Conservation (phyloP, 1,140 invertebrate genomes). For the Apis florea region DNA sequence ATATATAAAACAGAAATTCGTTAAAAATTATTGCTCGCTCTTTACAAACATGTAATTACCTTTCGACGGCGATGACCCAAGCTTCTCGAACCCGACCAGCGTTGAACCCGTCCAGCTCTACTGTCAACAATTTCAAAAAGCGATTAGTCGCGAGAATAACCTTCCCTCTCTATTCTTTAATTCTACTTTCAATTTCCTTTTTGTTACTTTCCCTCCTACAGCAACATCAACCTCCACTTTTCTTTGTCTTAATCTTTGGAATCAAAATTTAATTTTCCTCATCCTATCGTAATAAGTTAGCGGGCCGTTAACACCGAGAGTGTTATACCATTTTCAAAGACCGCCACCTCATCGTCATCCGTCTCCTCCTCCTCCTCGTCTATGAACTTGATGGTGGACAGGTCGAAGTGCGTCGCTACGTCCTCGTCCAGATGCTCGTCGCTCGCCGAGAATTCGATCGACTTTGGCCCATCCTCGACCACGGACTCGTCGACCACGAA, state of each 20-base stretch:
- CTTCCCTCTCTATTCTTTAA: neutral
- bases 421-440: slow-evolving; percentile 59
- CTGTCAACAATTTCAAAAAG: slow-evolving; percentile 75
- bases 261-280: too few species aligned
- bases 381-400: slow-evolving; percentile 76
- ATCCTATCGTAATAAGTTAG: too few species aligned
- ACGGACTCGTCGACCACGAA: slow-evolving; percentile 56
- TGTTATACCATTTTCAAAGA: slow-evolving; percentile 36
- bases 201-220: too few species aligned
- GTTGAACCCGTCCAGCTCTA: slow-evolving; percentile 91
- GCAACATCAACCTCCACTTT: too few species aligned
- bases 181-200: neutral
- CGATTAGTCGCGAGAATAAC: slow-evolving; percentile 38
- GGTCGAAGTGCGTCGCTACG: slow-evolving; percentile 72
- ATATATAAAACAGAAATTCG: too few species aligned
- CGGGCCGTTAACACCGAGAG: too few species aligned
- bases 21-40: neutral
- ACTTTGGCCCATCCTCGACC: slow-evolving; percentile 53
- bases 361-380: slow-evolving; percentile 72
- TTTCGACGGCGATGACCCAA: slow-evolving; percentile 98
- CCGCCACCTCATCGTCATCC: slow-evolving; percentile 45
- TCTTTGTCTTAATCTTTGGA: too few species aligned
- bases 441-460: slow-evolving; percentile 41
- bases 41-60: slow-evolving; percentile 77
- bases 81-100: slow-evolving; percentile 93